phyloP scores from a whole-genome alignment of 2,888 invertebrate genomes.

The Boloria euphrosyne region DNA sequence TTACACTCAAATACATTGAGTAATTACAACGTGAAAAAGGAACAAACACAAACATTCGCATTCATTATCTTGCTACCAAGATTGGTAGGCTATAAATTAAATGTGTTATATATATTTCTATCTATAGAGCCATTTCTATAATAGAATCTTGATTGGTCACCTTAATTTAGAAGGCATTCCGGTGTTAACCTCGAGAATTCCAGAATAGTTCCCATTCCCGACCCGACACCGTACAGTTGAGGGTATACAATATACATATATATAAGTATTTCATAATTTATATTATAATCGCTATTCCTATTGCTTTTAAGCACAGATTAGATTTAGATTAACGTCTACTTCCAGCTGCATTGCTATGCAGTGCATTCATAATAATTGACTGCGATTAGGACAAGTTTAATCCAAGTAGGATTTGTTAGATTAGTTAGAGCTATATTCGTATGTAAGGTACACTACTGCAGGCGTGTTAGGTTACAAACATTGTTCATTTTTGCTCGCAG shows the following conservation, averaged over 20 bases:
- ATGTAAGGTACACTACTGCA: not conserved
- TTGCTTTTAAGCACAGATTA: conserved; percentile 2
- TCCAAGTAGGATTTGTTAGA: conserved; percentile 5
- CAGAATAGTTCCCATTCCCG: conserved; percentile 66
- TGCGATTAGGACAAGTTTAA: conserved; percentile 15
- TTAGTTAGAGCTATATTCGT: not conserved
- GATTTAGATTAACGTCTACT: not conserved
- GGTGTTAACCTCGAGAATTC: conserved; percentile 60
- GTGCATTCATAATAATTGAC: conserved; percentile 17
- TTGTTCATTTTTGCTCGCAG: no score
- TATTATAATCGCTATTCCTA: conserved; percentile 20
- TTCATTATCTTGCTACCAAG: no score
- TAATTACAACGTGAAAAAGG: no score
- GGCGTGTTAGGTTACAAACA: not conserved
- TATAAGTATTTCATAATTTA: conserved; percentile 23
- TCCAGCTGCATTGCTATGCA: conserved; percentile 6
- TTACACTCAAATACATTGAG: no score
- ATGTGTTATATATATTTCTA: not conserved
- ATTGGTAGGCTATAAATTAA: no score
- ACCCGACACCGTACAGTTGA: conserved; percentile 39
- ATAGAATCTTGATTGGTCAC: conserved; percentile 56
- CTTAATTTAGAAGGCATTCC: conserved; percentile 65
- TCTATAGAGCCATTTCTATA: conserved; percentile 21
- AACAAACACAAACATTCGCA: no score
- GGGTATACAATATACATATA: conserved; percentile 23